Percentiles rank a stretch among this genome's conserved stretches.
These are phyloP conservation scores for Zaprionus vittiger DNA, from an alignment of 1,140 invertebrate genomes.

Conservation along the genomic window DNA sequence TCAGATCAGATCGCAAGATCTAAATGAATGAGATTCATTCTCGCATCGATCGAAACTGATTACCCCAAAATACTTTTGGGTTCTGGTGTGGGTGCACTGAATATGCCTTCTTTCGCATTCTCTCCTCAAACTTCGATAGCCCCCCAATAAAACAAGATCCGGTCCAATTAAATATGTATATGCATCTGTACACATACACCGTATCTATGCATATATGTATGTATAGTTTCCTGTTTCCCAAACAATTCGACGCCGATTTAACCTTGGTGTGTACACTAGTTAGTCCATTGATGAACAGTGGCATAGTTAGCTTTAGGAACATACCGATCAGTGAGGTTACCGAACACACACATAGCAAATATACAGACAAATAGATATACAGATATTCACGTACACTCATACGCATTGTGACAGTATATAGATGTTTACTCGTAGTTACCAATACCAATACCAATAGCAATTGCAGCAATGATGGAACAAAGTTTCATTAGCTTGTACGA, in stretches of 20 bases:
- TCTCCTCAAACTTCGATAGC: not conserved
- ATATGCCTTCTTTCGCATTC: not conserved
- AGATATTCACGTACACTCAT: not conserved
- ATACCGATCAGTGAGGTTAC: not conserved
- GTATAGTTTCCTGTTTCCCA: not conserved
- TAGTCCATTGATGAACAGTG: slow-evolving; percentile 36
- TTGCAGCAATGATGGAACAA: slow-evolving; percentile 32
- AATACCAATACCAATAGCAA: not conserved
- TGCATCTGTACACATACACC: not conserved
- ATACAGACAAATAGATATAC: not conserved
- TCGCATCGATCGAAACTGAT: slow-evolving; percentile 1
- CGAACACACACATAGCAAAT: not conserved
- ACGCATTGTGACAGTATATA: slow-evolving; percentile 12
- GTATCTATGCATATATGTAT: not conserved
- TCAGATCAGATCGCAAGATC: slow-evolving; percentile 6
- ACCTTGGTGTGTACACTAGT: slow-evolving; percentile 37
- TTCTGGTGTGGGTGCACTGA: slow-evolving; percentile 12
- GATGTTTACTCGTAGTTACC: slow-evolving; percentile 14
- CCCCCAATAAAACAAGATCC: not conserved
- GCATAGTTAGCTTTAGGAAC: slow-evolving; percentile 27
- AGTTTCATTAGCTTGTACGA: slow-evolving; percentile 46
- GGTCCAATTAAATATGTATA: not conserved
- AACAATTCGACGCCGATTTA: slow-evolving; percentile 5
- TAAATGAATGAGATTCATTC: slow-evolving; percentile 11
- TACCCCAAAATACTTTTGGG: not conserved